Base-by-base conservation (phyloP, 1,140 invertebrate genomes). In the Aphelinus atriplicis region DNA sequence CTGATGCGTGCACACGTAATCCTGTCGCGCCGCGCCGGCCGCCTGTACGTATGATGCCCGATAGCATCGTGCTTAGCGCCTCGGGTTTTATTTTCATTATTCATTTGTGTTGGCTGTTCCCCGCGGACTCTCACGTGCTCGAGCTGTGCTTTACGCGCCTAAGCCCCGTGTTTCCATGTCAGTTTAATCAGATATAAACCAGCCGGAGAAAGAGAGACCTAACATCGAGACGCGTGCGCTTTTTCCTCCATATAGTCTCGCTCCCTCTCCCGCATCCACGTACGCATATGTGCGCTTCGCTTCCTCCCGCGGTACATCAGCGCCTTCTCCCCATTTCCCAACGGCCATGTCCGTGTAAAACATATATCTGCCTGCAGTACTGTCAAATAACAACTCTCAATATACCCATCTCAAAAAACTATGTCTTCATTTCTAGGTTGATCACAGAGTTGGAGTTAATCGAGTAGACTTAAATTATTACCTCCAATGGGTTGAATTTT, bases 51-150 rank as follows among this genome's bases (percentile, higher is more conserved):
- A 64, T 60, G 26, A 60, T 46, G 50, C 63, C 67, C 82, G 85
- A 86, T 86, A 87, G 80, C 84, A 87, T 87, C 85, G 81, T 69
- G n/a, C 7, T 46, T 47, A 42, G 45, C 45, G 46, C 58, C 71
- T 46, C 60, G 83, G 85, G 84, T 87, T 87, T 86, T 86, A 86
- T 86, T 87, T 88, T 86, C 85, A 86, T 87, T 86, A 87, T 87
- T 88, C 85, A 86, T 85, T 87, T 86, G 84, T 86, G 26, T 84
- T 81, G 81, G 77, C 51, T 75, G 81, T 83, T 84, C 85, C 85
- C 84, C 79, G 82, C 80, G 81, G 81, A 84, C 81, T 77, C 79
- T 77, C 76, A 73, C 80, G 70, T 47, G 55, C 51, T 58, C 9
- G 51, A 53, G 51, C 9, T 53, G 61, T 77, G 80, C 83, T 83